Conservation (phyloP, 2,888 invertebrate species). For the Girardia tigrina region DNA sequence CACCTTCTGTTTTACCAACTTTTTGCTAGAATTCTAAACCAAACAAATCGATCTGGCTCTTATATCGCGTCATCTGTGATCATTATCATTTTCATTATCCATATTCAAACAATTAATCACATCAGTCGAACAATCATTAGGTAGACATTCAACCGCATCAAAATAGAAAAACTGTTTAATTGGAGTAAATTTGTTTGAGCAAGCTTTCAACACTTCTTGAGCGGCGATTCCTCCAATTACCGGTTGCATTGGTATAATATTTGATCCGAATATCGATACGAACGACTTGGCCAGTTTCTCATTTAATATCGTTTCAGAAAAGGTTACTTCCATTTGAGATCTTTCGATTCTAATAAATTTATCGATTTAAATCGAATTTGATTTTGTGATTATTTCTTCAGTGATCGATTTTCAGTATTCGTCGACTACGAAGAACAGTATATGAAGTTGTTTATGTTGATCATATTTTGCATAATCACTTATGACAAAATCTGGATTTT, state of each 20-base stretch:
- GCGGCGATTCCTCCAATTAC: conserved; percentile 85
- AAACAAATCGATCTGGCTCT: conserved; percentile 81
- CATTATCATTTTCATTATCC: conserved; percentile 50
- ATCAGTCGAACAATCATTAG: conserved; percentile 56
- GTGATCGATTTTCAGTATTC: conserved; percentile 56
- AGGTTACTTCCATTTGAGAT: conserved; percentile 50
- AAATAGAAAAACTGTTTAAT: conserved; percentile 83
- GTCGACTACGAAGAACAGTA: conserved; percentile 69
- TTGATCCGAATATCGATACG: conserved; percentile 58
- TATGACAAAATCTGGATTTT: conserved; percentile 67
- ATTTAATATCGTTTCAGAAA: conserved; percentile 51
- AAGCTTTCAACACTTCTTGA: conserved; percentile 90
- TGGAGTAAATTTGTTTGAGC: conserved; percentile 83
- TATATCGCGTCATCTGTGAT: conserved; percentile 57
- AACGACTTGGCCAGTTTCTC: conserved; percentile 62
- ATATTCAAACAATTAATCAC: too few relatives aligned
- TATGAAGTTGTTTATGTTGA: conserved; percentile 70
- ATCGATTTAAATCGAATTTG: conserved; percentile 56
- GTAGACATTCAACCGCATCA: conserved; percentile 83
- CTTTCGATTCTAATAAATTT: conserved; percentile 47
- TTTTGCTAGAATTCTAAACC: conserved; percentile 71
- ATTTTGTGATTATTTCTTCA: conserved; percentile 63
- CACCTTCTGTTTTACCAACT: conserved; percentile 26
- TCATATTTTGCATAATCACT: conserved; percentile 89
- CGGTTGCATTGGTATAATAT: conserved; percentile 65